These are phyloP conservation scores for Alectura lathami DNA, from an alignment of 2,113 vertebrate species.

Conservation along the genomic window DNA sequence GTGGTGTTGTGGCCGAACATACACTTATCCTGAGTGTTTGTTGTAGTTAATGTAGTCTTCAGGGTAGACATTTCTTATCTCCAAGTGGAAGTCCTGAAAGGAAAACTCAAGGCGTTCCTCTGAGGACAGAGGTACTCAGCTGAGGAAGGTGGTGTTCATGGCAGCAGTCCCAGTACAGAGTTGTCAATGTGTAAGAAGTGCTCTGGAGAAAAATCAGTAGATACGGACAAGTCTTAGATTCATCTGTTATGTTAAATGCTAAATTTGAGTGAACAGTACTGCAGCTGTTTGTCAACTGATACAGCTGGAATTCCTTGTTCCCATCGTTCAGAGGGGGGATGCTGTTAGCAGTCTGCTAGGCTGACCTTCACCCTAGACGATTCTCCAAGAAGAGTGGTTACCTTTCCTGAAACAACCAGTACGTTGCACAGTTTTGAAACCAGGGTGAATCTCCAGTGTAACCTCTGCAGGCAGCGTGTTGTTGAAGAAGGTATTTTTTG, in stretches of 20 bases:
- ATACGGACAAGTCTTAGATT: neutral
- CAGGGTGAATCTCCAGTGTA: neutral
- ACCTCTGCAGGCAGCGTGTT: neutral
- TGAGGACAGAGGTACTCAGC: neutral
- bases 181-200: neutral
- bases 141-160: neutral
- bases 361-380: fast-evolving
- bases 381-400: neutral
- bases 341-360: neutral
- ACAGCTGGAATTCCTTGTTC: neutral
- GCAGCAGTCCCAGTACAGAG: neutral
- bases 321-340: neutral
- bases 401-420: neutral
- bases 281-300: neutral
- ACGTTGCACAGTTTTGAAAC: neutral
- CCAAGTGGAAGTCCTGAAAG: neutral
- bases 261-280: neutral
- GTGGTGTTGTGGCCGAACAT: neutral
- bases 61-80: neutral
- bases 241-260: neutral
- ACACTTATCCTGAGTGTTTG: neutral
- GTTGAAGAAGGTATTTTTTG: neutral
- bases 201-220: neutral
- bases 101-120: neutral
- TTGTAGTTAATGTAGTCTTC: neutral